Evolutionary conservation across 2,113 vertebrate species (phyloP).

Genomic region (Ancistrus triradiatus): DNA sequence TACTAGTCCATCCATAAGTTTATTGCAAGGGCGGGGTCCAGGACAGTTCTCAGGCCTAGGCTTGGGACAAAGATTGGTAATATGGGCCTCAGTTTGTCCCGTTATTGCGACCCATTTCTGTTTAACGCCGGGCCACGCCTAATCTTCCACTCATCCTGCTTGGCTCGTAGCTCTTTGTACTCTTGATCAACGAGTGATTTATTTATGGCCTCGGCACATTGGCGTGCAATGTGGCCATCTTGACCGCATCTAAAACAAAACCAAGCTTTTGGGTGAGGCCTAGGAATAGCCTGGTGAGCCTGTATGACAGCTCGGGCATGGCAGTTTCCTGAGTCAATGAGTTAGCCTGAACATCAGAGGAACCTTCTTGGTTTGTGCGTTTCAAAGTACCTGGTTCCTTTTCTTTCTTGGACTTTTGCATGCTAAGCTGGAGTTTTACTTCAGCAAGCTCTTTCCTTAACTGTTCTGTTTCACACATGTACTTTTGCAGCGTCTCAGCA

Average conservation of each 20-base stretch:
- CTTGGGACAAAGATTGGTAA: neutral
- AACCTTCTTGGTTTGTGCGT: neutral
- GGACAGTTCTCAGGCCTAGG: no score
- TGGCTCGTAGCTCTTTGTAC: neutral
- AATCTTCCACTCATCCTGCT: neutral
- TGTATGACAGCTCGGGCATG: neutral
- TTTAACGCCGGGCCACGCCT: neutral
- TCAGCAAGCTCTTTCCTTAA: neutral
- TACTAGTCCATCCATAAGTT: neutral
- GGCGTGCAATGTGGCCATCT: conserved; percentile 1
- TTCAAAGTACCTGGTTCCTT: neutral
- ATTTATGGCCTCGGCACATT: neutral
- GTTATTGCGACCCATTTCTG: neutral
- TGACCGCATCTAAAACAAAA: conserved; percentile 2
- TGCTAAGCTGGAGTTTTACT: neutral
- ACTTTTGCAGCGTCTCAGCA: neutral
- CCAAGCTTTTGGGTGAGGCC: neutral
- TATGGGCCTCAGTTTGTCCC: neutral
- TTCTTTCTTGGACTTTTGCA: neutral
- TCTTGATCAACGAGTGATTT: neutral
- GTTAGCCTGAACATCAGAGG: neutral
- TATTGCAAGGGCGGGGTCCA: neutral
- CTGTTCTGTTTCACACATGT: neutral
- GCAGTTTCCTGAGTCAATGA: neutral
- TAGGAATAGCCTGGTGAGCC: neutral